Evolutionary conservation across 2,797 vertebrate species (phyloP).

Genomic region (Bovichtus diacanthus): DNA sequence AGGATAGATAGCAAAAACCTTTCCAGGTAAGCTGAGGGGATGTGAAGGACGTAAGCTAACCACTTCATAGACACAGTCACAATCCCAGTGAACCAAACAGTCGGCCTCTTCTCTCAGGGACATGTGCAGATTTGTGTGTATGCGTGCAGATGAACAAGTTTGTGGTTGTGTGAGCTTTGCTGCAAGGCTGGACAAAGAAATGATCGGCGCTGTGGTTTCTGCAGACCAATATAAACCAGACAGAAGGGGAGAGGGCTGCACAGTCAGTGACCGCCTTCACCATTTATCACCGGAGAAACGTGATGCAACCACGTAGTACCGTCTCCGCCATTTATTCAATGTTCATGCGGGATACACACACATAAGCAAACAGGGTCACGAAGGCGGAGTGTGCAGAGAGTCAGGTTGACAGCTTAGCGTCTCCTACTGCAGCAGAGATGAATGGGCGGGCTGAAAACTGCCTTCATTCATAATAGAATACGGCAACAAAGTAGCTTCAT

Average conservation of each 20-base stretch:
- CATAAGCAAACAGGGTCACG: slow-evolving; percentile 37
- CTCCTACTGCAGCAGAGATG: slow-evolving; percentile 66
- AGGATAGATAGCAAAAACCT: slow-evolving; percentile 32
- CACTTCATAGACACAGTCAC: slow-evolving; percentile 18
- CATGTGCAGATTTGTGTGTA: slow-evolving; percentile 10
- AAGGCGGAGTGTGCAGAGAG: slow-evolving; percentile 30
- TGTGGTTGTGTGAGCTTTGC: slow-evolving; percentile 23
- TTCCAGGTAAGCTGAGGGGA: slow-evolving; percentile 20
- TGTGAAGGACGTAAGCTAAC: slow-evolving; percentile 37
- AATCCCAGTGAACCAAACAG: slow-evolving; percentile 18
- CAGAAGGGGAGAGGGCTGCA: slow-evolving; percentile 26
- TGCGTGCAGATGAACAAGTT: neutral
- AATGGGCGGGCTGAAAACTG: slow-evolving; percentile 71
- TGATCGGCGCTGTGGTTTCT: slow-evolving; percentile 24
- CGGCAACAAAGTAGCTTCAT: slow-evolving; percentile 66
- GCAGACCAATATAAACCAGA: slow-evolving; percentile 36
- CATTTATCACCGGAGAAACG: slow-evolving; percentile 47
- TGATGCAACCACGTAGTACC: slow-evolving; percentile 13
- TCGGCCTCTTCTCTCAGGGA: slow-evolving; percentile 43
- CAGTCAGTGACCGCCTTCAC: slow-evolving; percentile 5
- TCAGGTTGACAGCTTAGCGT: slow-evolving; percentile 51
- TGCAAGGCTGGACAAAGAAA: slow-evolving; percentile 38
- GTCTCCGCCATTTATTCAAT: slow-evolving; percentile 17
- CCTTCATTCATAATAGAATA: slow-evolving; percentile 80
- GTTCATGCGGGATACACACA: slow-evolving; percentile 23